These are phyloP conservation scores for Linurgus olivaceus DNA, from an alignment of 2,797 vertebrate species.

Conservation along the genomic window DNA sequence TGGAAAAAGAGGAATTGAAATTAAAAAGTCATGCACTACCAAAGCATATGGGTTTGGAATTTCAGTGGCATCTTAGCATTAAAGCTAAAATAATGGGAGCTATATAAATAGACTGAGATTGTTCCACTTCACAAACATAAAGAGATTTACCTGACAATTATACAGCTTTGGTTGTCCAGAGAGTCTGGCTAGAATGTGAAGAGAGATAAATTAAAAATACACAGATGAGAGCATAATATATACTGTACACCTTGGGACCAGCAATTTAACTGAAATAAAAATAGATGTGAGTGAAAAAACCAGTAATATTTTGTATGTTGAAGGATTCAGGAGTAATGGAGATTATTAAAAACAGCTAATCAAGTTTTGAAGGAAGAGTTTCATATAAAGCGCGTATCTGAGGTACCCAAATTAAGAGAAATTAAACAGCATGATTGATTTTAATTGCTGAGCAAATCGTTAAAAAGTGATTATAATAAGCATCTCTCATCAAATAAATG, in stretches of 20 bases:
- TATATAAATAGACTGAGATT: neutral
- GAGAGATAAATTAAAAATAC: neutral
- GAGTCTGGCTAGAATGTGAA: neutral
- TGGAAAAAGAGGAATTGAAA: neutral
- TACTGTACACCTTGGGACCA: neutral
- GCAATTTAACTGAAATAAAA: neutral
- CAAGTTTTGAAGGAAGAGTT: constrained; percentile 38
- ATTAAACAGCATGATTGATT: constrained; percentile 49
- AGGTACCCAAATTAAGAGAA: constrained; percentile 36
- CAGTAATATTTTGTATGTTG: neutral
- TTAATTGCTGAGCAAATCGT: constrained; percentile 52
- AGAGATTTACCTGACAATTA: neutral
- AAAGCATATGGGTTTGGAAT: neutral
- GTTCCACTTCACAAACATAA: neutral
- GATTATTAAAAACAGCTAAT: constrained; percentile 43
- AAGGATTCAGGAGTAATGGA: neutral
- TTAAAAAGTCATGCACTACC: neutral
- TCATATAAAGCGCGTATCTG: neutral
- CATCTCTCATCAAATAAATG: constrained; percentile 19
- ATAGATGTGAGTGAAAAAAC: constrained; percentile 8
- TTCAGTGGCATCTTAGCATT: neutral
- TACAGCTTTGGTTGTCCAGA: neutral
- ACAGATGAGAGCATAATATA: neutral
- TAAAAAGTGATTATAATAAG: constrained; percentile 52
- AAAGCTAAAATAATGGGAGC: neutral